Percentiles rank a stretch among this genome's conserved stretches.
These are phyloP conservation scores for Vombatus ursinus DNA, from an alignment of 2,113 vertebrate species.

Conservation along the genomic window DNA sequence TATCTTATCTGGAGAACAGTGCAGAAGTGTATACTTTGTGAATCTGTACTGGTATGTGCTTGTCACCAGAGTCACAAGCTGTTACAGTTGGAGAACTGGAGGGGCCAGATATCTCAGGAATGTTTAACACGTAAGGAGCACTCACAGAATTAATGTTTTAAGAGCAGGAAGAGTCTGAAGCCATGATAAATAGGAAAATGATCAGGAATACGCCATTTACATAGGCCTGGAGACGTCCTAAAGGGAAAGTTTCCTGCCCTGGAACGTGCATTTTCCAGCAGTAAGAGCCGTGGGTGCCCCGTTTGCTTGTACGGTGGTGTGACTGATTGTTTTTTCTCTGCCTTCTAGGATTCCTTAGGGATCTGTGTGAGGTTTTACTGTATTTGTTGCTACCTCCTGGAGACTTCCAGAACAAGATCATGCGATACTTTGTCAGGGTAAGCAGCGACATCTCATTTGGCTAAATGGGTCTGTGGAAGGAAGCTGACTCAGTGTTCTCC, in stretches of 20 bases:
- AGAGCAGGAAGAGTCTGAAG: background rate
- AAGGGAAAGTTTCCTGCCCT: background rate
- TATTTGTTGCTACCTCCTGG: slow-evolving; percentile 99
- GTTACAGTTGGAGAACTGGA: background rate
- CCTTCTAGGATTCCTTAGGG: slow-evolving; percentile 93
- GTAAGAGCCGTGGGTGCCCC: background rate
- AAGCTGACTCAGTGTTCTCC: background rate
- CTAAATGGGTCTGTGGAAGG: background rate
- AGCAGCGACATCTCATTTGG: slow-evolving; percentile 62
- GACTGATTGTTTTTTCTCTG: slow-evolving; percentile 60
- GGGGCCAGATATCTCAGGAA: background rate
- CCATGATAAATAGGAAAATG: background rate
- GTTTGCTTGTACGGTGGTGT: background rate
- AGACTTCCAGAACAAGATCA: slow-evolving; percentile 99
- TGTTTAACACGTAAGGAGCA: background rate
- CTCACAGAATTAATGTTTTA: background rate
- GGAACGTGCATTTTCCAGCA: background rate
- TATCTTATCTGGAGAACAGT: slow-evolving; percentile 37
- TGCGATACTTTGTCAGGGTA: slow-evolving; percentile 99
- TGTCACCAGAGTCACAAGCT: slow-evolving; percentile 46
- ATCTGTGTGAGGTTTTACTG: slow-evolving; percentile 98
- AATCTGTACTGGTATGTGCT: slow-evolving; percentile 8
- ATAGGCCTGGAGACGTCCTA: background rate
- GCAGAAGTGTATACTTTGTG: background rate
- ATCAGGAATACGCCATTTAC: background rate